Percentiles rank a stretch among this genome's conserved stretches.
phyloP scores from a whole-genome alignment of 2,888 invertebrate species.

The Lasius platythorax region DNA sequence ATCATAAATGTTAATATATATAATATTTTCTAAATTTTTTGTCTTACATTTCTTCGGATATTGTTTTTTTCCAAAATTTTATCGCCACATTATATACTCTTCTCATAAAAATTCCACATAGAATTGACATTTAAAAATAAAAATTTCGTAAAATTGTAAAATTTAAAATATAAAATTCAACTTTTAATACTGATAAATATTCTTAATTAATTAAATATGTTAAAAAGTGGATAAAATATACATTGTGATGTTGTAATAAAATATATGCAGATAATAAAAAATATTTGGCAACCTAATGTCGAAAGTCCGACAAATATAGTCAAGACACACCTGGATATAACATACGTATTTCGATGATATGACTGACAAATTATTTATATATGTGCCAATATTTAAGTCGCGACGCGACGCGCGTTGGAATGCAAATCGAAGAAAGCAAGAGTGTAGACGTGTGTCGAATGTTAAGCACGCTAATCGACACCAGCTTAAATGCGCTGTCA shows the following conservation, averaged over 20 bases:
- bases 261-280: neutral
- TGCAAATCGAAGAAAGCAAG: conserved; percentile 80
- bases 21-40: neutral
- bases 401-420: conserved; percentile 52
- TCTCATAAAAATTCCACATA: conserved; percentile 8
- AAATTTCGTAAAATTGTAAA: neutral
- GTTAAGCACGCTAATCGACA: conserved; percentile 42
- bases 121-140: neutral
- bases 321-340: neutral
- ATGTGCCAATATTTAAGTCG: conserved; percentile 67
- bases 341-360: neutral
- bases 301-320: neutral
- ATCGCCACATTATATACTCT: neutral
- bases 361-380: conserved; percentile 63
- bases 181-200: neutral
- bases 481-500: conserved; percentile 9
- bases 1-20: neutral
- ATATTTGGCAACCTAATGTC: neutral
- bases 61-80: neutral
- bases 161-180: neutral
- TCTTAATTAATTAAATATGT: neutral
- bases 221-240: neutral
- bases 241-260: neutral
- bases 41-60: neutral
- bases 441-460: conserved; percentile 72